Evolutionary conservation across 2,888 invertebrate species (phyloP), one percentile per base, ranked within the genome.

Genomic region (Coleophora flavipennella): DNA sequence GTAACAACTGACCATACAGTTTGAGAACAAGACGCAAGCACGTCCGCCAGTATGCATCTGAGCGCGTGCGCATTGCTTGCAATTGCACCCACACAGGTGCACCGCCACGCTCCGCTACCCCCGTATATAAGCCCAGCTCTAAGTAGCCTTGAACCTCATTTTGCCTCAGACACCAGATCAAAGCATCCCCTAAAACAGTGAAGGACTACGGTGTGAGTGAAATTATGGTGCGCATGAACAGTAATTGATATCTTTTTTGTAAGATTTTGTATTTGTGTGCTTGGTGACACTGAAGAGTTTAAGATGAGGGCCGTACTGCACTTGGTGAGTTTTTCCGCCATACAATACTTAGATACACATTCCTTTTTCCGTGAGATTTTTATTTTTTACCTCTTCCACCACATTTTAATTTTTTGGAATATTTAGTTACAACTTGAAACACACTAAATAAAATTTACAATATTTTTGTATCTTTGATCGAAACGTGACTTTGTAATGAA

Each of bases 131-230:
- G 59, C 68, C 57, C 61, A 55, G 49, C 45, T 51, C 62, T 50
- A 50, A 61, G 64, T 75, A 76, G 74, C 85, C 85, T 85, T 84
- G 85, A 85, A 85, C 85, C 81, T 80, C 83, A 85, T 67, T 84
- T 66, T 74, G 67, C 62, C 68, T 65, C 68, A 49, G 62, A 29
- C 29, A 10, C 59, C 48, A 43, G 59, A 55, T 26, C 20, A 4
- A 20, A 20, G 3, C 20, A 20, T 4, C 20, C 20, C 20, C 20
- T 20, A 20, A 20, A n/a, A 36, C 28, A 33, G 44, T 44, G 44
- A 38, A 42, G 55, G 55, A 57, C 50, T 53, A 53, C 53, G 53
- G 54, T 59, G 62, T 53, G 41, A 54, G 51, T 52, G 45, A 51
- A 51, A 66, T 52, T 60, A 60, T 59, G 62, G 58, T 58, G 59